Evolutionary conservation across 2,113 vertebrate species (phyloP).

Genomic region (Cryptoleucopteryx plumbea): DNA sequence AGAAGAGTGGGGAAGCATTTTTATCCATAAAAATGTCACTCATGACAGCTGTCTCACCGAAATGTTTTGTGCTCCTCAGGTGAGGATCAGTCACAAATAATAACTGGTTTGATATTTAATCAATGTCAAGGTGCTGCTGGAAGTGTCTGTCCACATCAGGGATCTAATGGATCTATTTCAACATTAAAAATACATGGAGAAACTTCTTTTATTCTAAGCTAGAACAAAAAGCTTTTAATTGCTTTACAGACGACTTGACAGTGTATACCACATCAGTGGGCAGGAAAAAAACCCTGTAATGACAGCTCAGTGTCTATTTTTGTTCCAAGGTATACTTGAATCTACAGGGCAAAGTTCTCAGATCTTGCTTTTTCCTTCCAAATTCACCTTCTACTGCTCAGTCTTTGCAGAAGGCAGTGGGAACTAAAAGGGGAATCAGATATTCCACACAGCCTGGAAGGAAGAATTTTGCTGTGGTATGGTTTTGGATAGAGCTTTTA

Average conservation of each 20-base stretch:
- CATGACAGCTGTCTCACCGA: accelerated
- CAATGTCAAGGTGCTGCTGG: neutral
- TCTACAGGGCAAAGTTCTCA: neutral
- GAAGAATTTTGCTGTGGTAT: neutral
- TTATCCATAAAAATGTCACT: neutral
- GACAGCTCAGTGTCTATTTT: neutral
- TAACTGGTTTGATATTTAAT: neutral
- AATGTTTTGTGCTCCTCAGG: neutral
- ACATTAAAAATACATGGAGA: neutral
- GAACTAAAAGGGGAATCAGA: neutral
- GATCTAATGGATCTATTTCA: neutral
- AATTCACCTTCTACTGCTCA: neutral
- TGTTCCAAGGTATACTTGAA: neutral
- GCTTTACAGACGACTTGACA: neutral
- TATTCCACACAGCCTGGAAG: neutral
- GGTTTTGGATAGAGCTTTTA: neutral
- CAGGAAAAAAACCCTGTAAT: neutral
- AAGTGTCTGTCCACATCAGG: neutral
- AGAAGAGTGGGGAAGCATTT: neutral
- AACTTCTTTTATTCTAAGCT: neutral
- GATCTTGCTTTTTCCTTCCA: neutral
- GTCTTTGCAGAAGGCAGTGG: neutral
- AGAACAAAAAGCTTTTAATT: neutral
- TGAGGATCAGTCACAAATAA: neutral
- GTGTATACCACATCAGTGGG: neutral